Conservation (phyloP, 2,797 vertebrate species). For the Pantherophis vulpinus region DNA sequence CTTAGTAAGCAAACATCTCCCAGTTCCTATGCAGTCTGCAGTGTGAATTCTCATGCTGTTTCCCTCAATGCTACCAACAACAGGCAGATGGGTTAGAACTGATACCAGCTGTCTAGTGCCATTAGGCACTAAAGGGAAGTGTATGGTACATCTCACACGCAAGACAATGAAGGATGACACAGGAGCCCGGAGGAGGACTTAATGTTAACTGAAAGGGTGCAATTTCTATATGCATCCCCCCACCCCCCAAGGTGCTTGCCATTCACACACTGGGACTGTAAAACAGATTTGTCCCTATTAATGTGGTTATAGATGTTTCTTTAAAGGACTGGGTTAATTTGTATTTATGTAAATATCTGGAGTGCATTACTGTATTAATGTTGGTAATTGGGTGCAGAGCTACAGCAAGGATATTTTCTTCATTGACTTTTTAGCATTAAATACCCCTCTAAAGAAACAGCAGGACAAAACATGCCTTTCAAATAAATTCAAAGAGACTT, state of each 20-base stretch:
- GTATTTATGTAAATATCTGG: slow-evolving; percentile 37
- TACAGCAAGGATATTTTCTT: slow-evolving; percentile 61
- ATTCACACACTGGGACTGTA: neutral
- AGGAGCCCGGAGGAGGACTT: neutral
- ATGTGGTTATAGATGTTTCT: neutral
- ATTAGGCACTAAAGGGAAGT: neutral
- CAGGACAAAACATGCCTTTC: slow-evolving; percentile 77
- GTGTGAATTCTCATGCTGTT: neutral
- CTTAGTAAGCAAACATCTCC: neutral
- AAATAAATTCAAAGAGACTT: slow-evolving; percentile 73
- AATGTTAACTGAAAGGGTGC: neutral
- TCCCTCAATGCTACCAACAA: neutral
- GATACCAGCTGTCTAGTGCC: neutral
- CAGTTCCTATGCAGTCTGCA: neutral
- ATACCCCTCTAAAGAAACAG: slow-evolving; percentile 76
- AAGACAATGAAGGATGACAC: neutral
- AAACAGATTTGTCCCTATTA: neutral
- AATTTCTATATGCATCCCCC: neutral
- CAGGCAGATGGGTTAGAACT: neutral
- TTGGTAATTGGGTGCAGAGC: slow-evolving; percentile 18
- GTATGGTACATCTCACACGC: neutral
- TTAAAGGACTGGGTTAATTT: slow-evolving; percentile 50
- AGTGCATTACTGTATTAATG: slow-evolving; percentile 43
- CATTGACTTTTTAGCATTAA: slow-evolving; percentile 71
- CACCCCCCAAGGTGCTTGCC: no score